Evolutionary conservation across 1,140 invertebrate species (phyloP), one percentile per base, ranked within the genome.

Genomic region (Magallana ariakensis): DNA sequence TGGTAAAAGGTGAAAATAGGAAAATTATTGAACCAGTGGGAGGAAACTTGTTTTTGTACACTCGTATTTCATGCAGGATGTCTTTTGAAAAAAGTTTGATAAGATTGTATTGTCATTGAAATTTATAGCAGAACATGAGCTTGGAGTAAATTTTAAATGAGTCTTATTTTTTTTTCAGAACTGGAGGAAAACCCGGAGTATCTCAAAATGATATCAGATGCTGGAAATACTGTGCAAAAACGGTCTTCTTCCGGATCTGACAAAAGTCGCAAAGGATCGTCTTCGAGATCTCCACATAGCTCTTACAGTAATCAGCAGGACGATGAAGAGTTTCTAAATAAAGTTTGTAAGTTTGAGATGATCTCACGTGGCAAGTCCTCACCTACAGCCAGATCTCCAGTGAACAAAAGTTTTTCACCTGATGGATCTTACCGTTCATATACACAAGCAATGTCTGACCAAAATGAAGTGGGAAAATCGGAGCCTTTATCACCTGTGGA

Each of bases 301-400:
- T 54, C 62, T n/a, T 91, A 89, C 46, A 84, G 87, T 54, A 91
- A 92, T 84, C 91, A 89, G 58, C 87, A 91, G 46, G 93, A 93
- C 62, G 89, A 92, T n/a, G 90, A 91, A 16, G 92, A 93, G 85
- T 94, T 94, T 80, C 85, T 93, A 16, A 92, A 93, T 83, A 94
- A 94, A 92, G 93, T 94, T 10, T 93, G 90, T 70, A 93, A 92
- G 87, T 94, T 94, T 91, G 94, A 94, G 90, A 90, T 93, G 84
- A 93, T 94, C 60, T 92, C 92, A 46, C 88, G 92, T 2, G 91
- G 90, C 19, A 92, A 92, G 26, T 86, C 57, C 53, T 90, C 91
- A n/a, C 88, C 90, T 2, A 89, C 88, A 10, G 84, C 89, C 2
- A 90, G 89, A 84, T 87, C 87, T 80, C 89, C 91, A 9, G 66